Base-by-base conservation (phyloP, 2,888 invertebrate genomes). In the Silvanus unidentatus region DNA sequence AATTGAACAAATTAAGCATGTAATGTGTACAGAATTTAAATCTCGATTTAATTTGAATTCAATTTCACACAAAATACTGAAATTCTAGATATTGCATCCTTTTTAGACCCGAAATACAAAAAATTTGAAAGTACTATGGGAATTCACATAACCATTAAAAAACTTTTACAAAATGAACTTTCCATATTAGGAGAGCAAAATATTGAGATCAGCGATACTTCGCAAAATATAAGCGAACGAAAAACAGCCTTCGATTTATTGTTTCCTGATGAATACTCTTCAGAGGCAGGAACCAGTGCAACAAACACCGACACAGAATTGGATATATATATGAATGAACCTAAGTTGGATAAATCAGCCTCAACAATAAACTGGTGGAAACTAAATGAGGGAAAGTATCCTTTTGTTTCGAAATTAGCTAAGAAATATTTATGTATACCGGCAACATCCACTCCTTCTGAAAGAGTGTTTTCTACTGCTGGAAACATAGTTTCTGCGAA, bases 61-160 rank as follows among this genome's bases (percentile, higher is more conserved):
- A 32, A 32, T 32, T 4, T 12, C 32, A 32, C 3, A 12, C 4
- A 32, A 5, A 12, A 32, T 5, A 3, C 13, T 9, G 10, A 5
- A 12, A 12, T 32, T 12, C n/a, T 36, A 9, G 37, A 43, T 34
- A 35, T 44, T 9, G 29, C 36, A 27, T 39, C 22, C 16, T 44
- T 44, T 44, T 40, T 44, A 22, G 44, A 44, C 28, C 44, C 40
- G 13, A 14, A 34, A n/a, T 40, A 36, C 12, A 44, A 43, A 37
- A 16, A 14, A 6, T 15, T 14, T 13, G 37, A 43, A 43, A 37
- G 37, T 14, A 38, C 8, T 37, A 11, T 43, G 16, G 37, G 37
- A 38, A 29, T 10, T 8, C 34, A 11, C 29, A 6, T 16, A 11
- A 43, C 27, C 27, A 12, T n/a, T 28, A 37, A 36, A 32, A 32